phyloP scores from a whole-genome alignment of 2,888 invertebrate genomes.

The Nomada ruficornis region DNA sequence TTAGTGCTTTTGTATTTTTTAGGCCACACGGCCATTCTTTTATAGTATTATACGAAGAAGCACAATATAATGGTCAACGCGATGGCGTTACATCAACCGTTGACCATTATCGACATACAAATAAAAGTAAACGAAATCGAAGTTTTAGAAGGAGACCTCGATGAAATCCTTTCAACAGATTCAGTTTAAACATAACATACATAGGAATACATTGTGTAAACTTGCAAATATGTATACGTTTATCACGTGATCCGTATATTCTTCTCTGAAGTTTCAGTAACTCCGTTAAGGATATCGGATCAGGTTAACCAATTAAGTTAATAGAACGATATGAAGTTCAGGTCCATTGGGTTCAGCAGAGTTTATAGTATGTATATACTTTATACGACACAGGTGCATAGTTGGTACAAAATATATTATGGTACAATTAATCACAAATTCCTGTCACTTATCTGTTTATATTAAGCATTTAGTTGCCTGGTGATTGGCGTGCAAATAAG shows the following conservation, averaged over 20 bases:
- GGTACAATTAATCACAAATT: too few species aligned
- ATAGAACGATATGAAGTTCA: conserved; percentile 53
- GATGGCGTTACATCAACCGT: too few species aligned
- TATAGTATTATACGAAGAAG: too few species aligned
- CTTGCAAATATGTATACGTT: conserved; percentile 15
- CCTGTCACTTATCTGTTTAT: too few species aligned
- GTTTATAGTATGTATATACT: neutral
- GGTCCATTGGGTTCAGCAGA: conserved; percentile 60
- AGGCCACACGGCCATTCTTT: conserved; percentile 74
- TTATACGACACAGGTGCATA: too few species aligned
- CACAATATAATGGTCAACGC: neutral
- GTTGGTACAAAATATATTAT: too few species aligned
- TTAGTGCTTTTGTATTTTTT: too few species aligned
- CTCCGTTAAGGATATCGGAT: conserved; percentile 72
- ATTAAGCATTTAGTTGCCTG: too few species aligned
- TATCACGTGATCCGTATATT: conserved; percentile 75
- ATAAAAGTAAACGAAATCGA: conserved; percentile 14
- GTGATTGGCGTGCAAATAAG: too few species aligned
- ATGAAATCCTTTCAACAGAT: neutral
- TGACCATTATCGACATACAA: neutral
- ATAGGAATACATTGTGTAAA: neutral
- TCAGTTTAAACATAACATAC: conserved; percentile 19
- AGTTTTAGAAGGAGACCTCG: neutral
- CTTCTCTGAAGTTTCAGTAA: conserved; percentile 37
- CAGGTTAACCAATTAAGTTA: conserved; percentile 70